Conservation (phyloP, 1,140 invertebrate genomes). For the Calycopis cecrops region DNA sequence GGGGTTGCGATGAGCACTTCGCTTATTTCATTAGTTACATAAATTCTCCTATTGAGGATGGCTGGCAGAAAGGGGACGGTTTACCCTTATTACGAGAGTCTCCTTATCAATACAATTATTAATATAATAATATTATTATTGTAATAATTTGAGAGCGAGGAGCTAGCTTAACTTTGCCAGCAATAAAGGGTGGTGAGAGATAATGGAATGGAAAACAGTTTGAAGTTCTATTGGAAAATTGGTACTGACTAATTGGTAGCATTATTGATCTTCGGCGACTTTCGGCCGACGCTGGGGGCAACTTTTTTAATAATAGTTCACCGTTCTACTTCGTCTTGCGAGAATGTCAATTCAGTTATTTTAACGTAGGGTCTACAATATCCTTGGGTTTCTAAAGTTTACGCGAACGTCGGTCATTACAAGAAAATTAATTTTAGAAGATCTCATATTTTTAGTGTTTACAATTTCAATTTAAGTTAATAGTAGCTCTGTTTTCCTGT, state of each 20-base stretch:
- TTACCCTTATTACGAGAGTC: conserved; percentile 74
- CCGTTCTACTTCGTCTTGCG: too few species aligned
- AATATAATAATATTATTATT: conserved; percentile 75
- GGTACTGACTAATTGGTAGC: conserved; percentile 70
- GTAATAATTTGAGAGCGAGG: conserved; percentile 70
- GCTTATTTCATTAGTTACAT: conserved; percentile 75
- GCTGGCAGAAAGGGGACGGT: conserved; percentile 73
- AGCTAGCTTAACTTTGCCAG: conserved; percentile 70
- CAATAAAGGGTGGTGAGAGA: conserved; percentile 72
- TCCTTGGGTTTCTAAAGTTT: too few species aligned
- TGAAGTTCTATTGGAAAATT: conserved; percentile 75
- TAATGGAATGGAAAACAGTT: conserved; percentile 75
- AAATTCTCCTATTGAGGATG: conserved; percentile 74
- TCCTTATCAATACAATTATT: conserved; percentile 75
- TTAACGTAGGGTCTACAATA: too few species aligned
- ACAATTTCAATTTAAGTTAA: too few species aligned
- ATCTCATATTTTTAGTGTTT: too few species aligned
- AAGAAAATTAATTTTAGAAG: too few species aligned
- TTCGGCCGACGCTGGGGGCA: conserved; percentile 25
- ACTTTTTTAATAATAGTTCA: conserved; percentile 16
- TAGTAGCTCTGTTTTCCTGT: too few species aligned
- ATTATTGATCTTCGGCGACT: conserved; percentile 66
- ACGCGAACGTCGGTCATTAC: too few species aligned
- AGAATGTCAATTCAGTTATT: too few species aligned
- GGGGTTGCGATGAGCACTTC: conserved; percentile 53